Conservation (phyloP, 2,888 invertebrate species). For the Tenthredo scrophulariae region DNA sequence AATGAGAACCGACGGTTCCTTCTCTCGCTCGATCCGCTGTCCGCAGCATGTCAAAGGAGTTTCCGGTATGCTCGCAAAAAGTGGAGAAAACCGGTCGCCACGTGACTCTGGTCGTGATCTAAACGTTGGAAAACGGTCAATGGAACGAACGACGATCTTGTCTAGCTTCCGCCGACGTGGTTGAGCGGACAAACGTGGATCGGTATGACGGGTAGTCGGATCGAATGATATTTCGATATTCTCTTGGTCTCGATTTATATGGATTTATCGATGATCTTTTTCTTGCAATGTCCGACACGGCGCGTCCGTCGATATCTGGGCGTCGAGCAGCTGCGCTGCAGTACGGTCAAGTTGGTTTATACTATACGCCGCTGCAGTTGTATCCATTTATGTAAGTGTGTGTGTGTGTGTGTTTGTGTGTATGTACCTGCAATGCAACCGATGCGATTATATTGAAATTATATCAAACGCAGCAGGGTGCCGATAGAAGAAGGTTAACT, state of each 20-base stretch:
- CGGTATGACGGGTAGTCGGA: conserved; percentile 11
- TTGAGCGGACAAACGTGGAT: conserved; percentile 17
- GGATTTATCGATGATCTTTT: conserved; percentile 36
- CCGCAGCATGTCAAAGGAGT: background rate
- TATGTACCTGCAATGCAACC: background rate
- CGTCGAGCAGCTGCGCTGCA: conserved; percentile 29
- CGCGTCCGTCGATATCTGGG: conserved; percentile 40
- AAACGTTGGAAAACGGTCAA: conserved; percentile 40
- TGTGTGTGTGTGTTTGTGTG: background rate
- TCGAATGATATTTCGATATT: background rate
- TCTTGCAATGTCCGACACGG: conserved; percentile 19
- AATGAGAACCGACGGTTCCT: background rate
- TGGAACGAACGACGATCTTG: conserved; percentile 12
- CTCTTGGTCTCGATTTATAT: conserved; percentile 26
- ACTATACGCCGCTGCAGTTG: background rate
- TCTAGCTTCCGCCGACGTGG: conserved; percentile 24
- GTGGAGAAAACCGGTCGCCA: conserved; percentile 12
- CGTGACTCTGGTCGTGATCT: conserved; percentile 23
- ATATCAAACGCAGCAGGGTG: conserved; percentile 54
- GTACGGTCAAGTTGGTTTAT: conserved; percentile 7
- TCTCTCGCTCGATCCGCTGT: background rate
- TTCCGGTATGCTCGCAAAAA: conserved; percentile 17
- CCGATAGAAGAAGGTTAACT: conserved; percentile 52
- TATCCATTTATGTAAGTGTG: background rate
- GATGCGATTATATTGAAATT: conserved; percentile 53